Percentiles rank a stretch among this genome's conserved stretches.
Conservation (phyloP, 2,797 vertebrate genomes). For the Podarcis siculus region DNA sequence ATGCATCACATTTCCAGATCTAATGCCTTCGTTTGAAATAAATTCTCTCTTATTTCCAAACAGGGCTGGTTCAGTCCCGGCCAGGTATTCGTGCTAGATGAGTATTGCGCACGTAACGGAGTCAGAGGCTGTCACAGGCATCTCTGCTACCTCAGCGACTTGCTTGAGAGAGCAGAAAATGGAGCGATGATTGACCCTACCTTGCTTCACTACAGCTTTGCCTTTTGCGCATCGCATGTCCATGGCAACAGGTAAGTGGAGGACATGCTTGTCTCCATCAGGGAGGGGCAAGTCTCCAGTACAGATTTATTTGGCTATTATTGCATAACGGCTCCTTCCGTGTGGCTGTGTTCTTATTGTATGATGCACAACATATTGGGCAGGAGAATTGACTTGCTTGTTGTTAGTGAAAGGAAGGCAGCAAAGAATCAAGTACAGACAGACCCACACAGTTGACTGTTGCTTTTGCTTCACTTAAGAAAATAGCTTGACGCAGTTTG, state of each 20-base stretch:
- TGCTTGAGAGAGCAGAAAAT: constrained; percentile 95
- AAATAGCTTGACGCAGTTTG: constrained; percentile 43
- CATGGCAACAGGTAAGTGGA: constrained; percentile 94
- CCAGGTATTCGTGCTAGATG: constrained; percentile 98
- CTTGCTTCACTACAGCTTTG: constrained; percentile 99
- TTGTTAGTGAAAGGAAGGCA: constrained; percentile 62
- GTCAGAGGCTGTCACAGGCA: constrained; percentile 97
- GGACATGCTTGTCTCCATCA: constrained; percentile 37
- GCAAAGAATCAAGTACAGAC: not conserved
- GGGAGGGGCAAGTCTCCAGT: constrained; percentile 51
- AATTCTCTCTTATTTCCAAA: constrained; percentile 74
- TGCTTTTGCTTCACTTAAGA: constrained; percentile 44
- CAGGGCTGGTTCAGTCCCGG: constrained; percentile 99
- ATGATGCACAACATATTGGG: constrained; percentile 57
- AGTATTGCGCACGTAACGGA: constrained; percentile 97
- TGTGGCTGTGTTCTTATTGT: constrained; percentile 38
- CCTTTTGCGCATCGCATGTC: constrained; percentile 98
- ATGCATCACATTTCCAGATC: constrained; percentile 30
- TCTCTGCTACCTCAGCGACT: constrained; percentile 95
- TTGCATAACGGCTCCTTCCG: constrained; percentile 45
- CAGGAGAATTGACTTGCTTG: constrained; percentile 66
- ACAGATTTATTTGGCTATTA: constrained; percentile 65
- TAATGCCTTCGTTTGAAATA: constrained; percentile 75
- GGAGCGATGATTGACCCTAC: constrained; percentile 99
- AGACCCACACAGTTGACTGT: constrained; percentile 47